Percentiles rank a stretch among this genome's conserved stretches.
phyloP scores from a whole-genome alignment of 2,113 vertebrate genomes.

The Todiramphus saurophagus region DNA sequence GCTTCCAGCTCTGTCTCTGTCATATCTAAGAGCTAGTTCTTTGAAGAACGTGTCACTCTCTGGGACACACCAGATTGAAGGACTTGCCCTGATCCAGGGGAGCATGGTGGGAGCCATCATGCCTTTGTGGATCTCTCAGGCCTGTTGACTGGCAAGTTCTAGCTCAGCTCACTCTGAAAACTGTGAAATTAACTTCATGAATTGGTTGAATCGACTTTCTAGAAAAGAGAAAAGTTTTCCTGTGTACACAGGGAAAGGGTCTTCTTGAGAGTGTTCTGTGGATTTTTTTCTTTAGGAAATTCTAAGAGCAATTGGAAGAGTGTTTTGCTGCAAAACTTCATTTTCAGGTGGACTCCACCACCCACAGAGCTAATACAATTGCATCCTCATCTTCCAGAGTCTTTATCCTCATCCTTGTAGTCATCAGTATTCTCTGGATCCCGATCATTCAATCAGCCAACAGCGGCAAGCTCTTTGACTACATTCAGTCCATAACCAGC shows the following conservation, averaged over 20 bases:
- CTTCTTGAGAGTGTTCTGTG: not conserved
- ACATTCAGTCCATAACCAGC: conserved; percentile 92
- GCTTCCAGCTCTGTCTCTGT: not conserved
- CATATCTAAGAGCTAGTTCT: not conserved
- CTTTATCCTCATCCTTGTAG: conserved; percentile 86
- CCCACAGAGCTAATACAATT: not conserved
- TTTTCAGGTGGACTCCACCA: not conserved
- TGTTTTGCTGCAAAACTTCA: not conserved
- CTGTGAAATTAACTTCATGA: not conserved
- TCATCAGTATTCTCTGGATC: conserved; percentile 92
- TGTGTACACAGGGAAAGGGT: not conserved
- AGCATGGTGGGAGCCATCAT: not conserved
- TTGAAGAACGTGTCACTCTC: not conserved
- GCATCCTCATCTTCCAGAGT: conserved; percentile 74
- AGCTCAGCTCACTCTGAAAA: not conserved
- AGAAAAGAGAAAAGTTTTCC: not conserved
- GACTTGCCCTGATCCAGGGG: not conserved
- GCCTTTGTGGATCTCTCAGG: not conserved
- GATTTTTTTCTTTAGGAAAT: not conserved
- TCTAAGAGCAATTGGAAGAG: not conserved
- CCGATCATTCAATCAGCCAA: conserved; percentile 91
- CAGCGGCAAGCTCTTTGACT: conserved; percentile 93
- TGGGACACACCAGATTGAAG: not conserved
- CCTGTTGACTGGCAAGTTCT: not conserved
- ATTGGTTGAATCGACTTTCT: not conserved